Evolutionary conservation across 2,113 vertebrate genomes (phyloP).

Genomic region (Poeciliopsis retropinna): DNA sequence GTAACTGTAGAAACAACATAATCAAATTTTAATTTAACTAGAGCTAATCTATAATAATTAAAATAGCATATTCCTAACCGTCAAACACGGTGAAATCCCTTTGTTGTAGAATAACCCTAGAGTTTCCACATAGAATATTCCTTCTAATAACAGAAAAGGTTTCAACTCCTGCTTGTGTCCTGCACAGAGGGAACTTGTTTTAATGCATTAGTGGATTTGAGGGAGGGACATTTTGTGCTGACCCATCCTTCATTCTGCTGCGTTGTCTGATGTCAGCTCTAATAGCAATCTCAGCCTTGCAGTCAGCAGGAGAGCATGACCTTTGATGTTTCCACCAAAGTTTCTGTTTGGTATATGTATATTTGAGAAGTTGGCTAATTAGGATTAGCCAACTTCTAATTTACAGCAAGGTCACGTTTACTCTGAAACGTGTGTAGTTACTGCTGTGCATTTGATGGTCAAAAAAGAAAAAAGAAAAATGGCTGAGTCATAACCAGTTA

Average conservation of each 20-base stretch:
- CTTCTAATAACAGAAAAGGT: neutral
- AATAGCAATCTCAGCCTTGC: slow-evolving; percentile 35
- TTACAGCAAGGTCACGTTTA: neutral
- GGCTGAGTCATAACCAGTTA: too few relatives aligned
- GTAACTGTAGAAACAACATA: neutral
- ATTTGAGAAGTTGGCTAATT: too few relatives aligned
- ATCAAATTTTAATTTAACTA: neutral
- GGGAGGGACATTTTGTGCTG: slow-evolving; percentile 27
- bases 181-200: neutral
- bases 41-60: neutral
- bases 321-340: slow-evolving; percentile 47
- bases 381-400: slow-evolving; percentile 1
- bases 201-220: neutral
- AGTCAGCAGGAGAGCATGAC: slow-evolving; percentile 45
- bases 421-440: neutral
- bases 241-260: slow-evolving; percentile 1
- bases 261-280: slow-evolving; percentile 39
- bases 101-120: neutral
- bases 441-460: neutral
- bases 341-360: slow-evolving; percentile 23
- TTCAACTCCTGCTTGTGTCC: neutral
- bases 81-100: neutral
- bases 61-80: neutral
- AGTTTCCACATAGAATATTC: neutral
- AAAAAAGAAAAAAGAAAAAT: too few relatives aligned